Evolutionary conservation across 2,797 vertebrate genomes (phyloP).

Genomic region (Alca torda): DNA sequence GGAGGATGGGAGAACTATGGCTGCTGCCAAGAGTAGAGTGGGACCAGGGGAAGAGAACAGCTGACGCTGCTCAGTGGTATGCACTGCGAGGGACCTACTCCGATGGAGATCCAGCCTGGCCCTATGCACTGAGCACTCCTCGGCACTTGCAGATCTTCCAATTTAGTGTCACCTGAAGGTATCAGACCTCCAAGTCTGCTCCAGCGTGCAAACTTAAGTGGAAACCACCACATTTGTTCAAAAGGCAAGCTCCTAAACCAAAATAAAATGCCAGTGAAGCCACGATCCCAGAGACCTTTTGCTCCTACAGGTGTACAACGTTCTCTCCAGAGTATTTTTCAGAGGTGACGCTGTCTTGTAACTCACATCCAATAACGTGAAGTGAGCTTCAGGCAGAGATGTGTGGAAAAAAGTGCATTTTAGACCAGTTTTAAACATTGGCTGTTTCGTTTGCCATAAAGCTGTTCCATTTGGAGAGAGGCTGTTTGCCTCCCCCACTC

Average conservation of each 20-base stretch:
- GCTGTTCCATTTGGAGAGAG: background rate
- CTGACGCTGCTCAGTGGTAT: accelerated
- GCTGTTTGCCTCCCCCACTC: accelerated
- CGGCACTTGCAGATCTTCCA: background rate
- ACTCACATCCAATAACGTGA: background rate
- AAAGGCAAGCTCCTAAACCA: background rate
- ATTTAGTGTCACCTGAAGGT: background rate
- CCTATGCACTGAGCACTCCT: accelerated
- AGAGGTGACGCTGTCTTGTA: background rate
- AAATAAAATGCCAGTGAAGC: background rate
- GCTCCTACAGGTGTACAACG: accelerated
- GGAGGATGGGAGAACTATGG: background rate
- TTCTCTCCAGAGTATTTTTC: background rate
- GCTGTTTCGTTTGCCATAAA: background rate
- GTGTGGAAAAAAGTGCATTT: accelerated
- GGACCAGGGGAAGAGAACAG: background rate
- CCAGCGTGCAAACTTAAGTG: background rate
- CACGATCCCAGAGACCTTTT: accelerated
- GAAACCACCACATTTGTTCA: background rate
- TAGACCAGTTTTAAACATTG: background rate
- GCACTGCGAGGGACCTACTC: accelerated
- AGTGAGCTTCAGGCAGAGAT: no score
- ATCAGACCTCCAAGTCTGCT: background rate
- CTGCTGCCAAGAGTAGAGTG: no score
- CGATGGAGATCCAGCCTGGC: background rate